These are phyloP conservation scores for Telmatherina bonti DNA, from an alignment of 2,797 vertebrate genomes.

Conservation along the genomic window DNA sequence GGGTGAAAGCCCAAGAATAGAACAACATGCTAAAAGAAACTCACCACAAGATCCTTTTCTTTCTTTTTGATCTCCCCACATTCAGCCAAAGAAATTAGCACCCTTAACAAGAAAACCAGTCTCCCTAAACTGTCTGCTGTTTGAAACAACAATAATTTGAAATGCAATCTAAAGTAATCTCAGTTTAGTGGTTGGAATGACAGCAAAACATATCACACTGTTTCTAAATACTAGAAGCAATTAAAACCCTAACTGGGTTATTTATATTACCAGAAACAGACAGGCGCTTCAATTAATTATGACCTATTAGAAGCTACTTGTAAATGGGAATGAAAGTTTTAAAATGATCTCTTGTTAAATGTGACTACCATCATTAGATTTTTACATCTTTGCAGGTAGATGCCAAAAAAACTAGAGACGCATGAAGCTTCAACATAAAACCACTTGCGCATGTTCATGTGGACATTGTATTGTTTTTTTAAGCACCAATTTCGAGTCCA, in stretches of 20 bases:
- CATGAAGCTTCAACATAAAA: constrained; percentile 27
- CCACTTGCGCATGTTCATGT: constrained; percentile 46
- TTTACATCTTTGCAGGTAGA: constrained; percentile 55
- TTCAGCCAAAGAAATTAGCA: constrained; percentile 70
- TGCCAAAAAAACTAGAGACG: constrained; percentile 46
- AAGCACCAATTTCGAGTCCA: constrained; percentile 75
- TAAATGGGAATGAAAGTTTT: constrained; percentile 13
- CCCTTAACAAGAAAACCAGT: constrained; percentile 55
- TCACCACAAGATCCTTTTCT: constrained; percentile 35
- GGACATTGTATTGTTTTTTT: constrained; percentile 59
- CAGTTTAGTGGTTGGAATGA: constrained; percentile 19
- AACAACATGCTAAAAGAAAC: constrained; percentile 65
- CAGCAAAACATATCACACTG: constrained; percentile 28
- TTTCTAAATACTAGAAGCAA: constrained; percentile 34
- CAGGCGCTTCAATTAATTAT: constrained; percentile 43
- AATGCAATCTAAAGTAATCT: constrained; percentile 44
- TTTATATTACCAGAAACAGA: constrained; percentile 34
- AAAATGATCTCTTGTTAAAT: constrained; percentile 38
- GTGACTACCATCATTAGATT: constrained; percentile 24
- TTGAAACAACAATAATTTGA: constrained; percentile 35
- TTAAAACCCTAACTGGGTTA: constrained; percentile 34
- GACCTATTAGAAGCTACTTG: constrained; percentile 31
- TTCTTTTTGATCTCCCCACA: constrained; percentile 53
- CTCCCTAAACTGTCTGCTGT: constrained; percentile 27
- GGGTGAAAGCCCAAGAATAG: constrained; percentile 73